These are phyloP conservation scores for Danio albolineatus DNA, from an alignment of 2,797 vertebrate genomes.

Conservation along the genomic window DNA sequence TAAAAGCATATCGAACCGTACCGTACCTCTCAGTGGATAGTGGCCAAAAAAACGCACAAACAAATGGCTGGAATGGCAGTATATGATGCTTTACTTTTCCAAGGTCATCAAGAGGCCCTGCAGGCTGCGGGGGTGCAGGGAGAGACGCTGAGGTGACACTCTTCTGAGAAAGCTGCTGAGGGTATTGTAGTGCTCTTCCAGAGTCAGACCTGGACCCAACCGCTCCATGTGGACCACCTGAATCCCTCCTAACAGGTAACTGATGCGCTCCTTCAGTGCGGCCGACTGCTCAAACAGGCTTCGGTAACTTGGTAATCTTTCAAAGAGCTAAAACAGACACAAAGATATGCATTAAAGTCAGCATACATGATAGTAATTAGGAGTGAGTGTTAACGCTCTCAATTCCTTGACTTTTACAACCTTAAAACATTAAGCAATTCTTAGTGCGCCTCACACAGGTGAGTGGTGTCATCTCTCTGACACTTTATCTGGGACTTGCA, in stretches of 20 bases:
- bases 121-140: constrained; percentile 89
- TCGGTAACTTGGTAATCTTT: constrained; percentile 85
- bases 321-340: constrained; percentile 81
- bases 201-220: constrained; percentile 81
- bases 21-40: too few species aligned
- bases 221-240: constrained; percentile 87
- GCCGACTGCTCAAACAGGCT: constrained; percentile 85
- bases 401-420: too few species aligned
- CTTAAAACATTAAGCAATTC: too few species aligned
- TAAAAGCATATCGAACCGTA: too few species aligned
- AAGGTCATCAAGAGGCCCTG: constrained; percentile 88
- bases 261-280: constrained; percentile 88
- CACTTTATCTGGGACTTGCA: too few species aligned
- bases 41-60: too few species aligned
- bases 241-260: constrained; percentile 88
- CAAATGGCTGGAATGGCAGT: not conserved
- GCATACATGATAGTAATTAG: not conserved
- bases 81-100: constrained; percentile 78
- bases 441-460: too few species aligned
- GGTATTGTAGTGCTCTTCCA: constrained; percentile 86
- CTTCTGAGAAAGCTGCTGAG: constrained; percentile 84
- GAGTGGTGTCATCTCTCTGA: too few species aligned
- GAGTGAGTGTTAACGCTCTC: too few species aligned
- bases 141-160: constrained; percentile 75
- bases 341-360: not conserved